Base-by-base conservation (phyloP, 2,888 invertebrate genomes). In the Parapristionchus giblindavisi region DNA sequence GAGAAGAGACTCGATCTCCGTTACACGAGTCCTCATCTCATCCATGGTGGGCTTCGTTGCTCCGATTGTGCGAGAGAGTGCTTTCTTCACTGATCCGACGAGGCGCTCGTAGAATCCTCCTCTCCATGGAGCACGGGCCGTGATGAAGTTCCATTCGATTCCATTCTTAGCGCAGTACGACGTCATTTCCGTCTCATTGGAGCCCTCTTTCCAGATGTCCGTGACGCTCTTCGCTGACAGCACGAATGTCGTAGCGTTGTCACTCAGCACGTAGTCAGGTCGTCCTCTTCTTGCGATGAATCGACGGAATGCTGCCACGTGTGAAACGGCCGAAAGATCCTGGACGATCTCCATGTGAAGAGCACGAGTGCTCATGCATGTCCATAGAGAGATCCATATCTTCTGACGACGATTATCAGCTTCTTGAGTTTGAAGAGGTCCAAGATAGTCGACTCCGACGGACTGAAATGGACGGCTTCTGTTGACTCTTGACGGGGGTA, bases 101-200 rank as follows among this genome's bases (percentile, higher is more conserved):
- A 90, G 77, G 27, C 89, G 79, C 79, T 90, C 89, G 85, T 88
- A 90, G 79, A 87, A 88, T 63, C 89, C 89, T 68, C 89, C 89
- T 89, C 88, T 88, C 89, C 89, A 90, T 2, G 89, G 80, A 4
- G 89, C 88, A 0, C 84, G 78, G 4, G 89, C 88, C 6, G 88
- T 87, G 71, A 88, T 89, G 77, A 89, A 89, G 4, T 78, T 78
- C 84, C 85, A 84, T 2, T 75, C 34, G 48, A 85, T 84, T 32
- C 73, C 74, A 29, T 78, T 24, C 3, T 51, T 40, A 8, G 58
- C 75, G 0, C 75, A 60, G 60, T 63, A 78, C 51, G 52, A 48
- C 8, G 38, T 36, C 3, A 66, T 21, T 2, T n/a, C 36, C 8
- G 74, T 66, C 8, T 61, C 61, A 1, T 2, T 17, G 1, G 8